Evolutionary conservation across 2,888 invertebrate genomes (phyloP).

Genomic region (Leptopilina myrica): DNA sequence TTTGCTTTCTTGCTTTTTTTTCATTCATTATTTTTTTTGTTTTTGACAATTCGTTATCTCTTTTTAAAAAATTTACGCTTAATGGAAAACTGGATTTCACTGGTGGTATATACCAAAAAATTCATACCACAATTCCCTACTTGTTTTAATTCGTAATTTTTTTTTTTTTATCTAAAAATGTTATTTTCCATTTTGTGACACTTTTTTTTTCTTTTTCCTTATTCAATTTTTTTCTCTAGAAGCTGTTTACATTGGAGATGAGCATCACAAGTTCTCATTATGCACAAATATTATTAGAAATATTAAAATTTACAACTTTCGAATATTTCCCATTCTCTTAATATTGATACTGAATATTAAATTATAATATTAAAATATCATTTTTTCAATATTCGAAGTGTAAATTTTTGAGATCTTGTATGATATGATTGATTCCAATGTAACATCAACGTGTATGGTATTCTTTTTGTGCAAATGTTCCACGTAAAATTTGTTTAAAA

Average conservation of each 20-base stretch:
- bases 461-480: constrained; percentile 28
- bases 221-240: neutral
- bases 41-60: constrained; percentile 17
- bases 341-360: no score
- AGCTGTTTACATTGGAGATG: constrained; percentile 27
- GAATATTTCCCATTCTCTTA: neutral
- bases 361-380: no score
- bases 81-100: constrained; percentile 40
- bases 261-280: constrained; percentile 27
- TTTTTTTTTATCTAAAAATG: constrained; percentile 12
- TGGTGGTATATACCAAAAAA: constrained; percentile 15
- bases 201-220: neutral
- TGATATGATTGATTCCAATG: constrained; percentile 39
- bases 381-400: no score
- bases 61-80: constrained; percentile 8
- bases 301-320: neutral
- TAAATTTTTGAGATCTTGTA: neutral
- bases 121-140: constrained; percentile 33
- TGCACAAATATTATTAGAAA: no score
- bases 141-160: neutral
- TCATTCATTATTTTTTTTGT: neutral
- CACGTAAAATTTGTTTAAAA: neutral
- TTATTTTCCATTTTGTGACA: constrained; percentile 14
- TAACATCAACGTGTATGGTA: constrained; percentile 18
- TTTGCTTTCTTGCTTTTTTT: constrained; percentile 27